Evolutionary conservation across 2,888 invertebrate species (phyloP).

Genomic region (Nemotelus nigrinus): DNA sequence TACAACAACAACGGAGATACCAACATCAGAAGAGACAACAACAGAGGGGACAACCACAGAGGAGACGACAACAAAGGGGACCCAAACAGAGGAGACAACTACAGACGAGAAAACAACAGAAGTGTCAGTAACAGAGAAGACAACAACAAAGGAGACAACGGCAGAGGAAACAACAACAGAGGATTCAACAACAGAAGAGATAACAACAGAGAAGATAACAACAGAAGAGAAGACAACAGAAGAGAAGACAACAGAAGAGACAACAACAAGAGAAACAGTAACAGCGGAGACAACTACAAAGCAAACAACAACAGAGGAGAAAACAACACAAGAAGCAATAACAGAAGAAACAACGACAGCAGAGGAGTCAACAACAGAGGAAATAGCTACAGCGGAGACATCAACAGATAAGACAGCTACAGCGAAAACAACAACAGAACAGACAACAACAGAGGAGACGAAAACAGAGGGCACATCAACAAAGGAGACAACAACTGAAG

Average conservation of each 20-base stretch:
- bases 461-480: not conserved
- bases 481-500: not conserved
- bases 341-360: not conserved
- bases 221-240: conserved; percentile 4
- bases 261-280: conserved; percentile 7
- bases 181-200: not conserved
- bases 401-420: not conserved
- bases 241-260: not conserved
- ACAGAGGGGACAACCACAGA: not conserved
- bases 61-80: not conserved
- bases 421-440: not conserved
- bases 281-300: conserved; percentile 11
- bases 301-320: conserved; percentile 5
- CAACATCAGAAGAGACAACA: not conserved
- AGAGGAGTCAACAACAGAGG: not conserved
- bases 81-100: not conserved
- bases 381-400: not conserved
- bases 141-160: not conserved
- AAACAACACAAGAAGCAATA: conserved; percentile 5
- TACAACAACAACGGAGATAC: not conserved
- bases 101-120: not conserved
- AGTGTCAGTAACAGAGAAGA: not conserved
- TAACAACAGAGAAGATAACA: not conserved
- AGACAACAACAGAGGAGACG: not conserved
- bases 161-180: not conserved